Percentiles rank a stretch among this genome's conserved stretches.
Evolutionary conservation across 2,797 vertebrate genomes (phyloP).

Genomic region (Dendrocincla fuliginosa): DNA sequence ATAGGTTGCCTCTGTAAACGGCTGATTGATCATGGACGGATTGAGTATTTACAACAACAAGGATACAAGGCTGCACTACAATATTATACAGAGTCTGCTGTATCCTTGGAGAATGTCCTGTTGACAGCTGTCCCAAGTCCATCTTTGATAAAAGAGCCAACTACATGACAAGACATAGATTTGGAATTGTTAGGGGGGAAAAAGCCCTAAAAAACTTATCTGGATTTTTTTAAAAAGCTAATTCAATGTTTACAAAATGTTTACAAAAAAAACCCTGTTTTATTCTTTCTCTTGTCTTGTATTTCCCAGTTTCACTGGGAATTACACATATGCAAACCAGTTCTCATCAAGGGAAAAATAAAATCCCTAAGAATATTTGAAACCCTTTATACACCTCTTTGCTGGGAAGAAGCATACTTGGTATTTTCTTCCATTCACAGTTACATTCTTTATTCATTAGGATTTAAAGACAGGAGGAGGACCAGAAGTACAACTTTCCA

Average conservation of each 20-base stretch:
- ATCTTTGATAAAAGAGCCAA: conserved; percentile 22
- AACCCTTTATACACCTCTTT: background rate
- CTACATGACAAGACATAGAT: background rate
- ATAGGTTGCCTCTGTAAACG: conserved; percentile 88
- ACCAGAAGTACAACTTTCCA: conserved; percentile 46
- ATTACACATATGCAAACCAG: background rate
- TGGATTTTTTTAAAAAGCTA: background rate
- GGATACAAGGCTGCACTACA: conserved; percentile 81
- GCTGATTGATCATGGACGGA: conserved; percentile 88
- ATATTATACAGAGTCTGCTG: conserved; percentile 78
- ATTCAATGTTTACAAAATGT: background rate
- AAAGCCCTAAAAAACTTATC: background rate
- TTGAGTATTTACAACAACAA: conserved; percentile 81
- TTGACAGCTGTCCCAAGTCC: conserved; percentile 84
- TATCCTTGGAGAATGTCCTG: conserved; percentile 93
- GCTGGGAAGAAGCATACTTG: background rate
- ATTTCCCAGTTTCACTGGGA: conserved; percentile 45
- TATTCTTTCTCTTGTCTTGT: background rate
- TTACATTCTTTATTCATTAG: conserved; percentile 17
- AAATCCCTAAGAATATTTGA: background rate
- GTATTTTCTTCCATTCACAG: background rate
- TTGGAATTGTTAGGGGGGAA: background rate
- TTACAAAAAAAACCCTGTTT: background rate
- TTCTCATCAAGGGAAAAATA: conserved; percentile 18
- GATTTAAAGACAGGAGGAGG: background rate